Conservation (phyloP, 2,888 invertebrate genomes). For the Andrena trimmerana region DNA sequence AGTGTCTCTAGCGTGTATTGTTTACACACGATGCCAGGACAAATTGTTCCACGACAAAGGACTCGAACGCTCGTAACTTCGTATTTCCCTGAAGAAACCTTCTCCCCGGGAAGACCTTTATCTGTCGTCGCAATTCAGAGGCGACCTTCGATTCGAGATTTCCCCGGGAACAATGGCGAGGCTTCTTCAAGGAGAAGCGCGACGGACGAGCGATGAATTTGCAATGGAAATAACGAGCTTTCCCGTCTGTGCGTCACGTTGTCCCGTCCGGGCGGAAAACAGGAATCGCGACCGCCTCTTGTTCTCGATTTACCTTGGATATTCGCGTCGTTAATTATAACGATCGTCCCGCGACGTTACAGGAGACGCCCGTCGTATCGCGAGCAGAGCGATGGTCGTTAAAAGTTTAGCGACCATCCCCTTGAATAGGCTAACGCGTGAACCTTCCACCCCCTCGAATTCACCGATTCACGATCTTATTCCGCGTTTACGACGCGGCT, state of each 20-base stretch:
- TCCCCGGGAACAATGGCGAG: constrained; percentile 12
- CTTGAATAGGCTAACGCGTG: neutral
- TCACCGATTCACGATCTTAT: constrained; percentile 9
- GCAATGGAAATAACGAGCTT: constrained; percentile 31
- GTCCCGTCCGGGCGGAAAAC: constrained; percentile 22
- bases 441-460: neutral
- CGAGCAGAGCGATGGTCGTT: constrained; percentile 17
- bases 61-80: neutral
- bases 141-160: constrained; percentile 30
- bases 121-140: constrained; percentile 13
- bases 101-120: neutral
- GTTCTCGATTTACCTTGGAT: constrained; percentile 11
- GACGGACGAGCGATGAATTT: neutral
- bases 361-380: neutral
- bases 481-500: constrained; percentile 11
- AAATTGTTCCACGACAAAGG: constrained; percentile 25
- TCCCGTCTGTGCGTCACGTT: constrained; percentile 25
- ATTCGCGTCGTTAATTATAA: constrained; percentile 56
- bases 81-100: constrained; percentile 10
- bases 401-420: constrained; percentile 18
- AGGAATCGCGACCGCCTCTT: constrained; percentile 21
- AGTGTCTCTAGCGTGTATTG: neutral
- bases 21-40: constrained; percentile 3
- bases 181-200: constrained; percentile 10
- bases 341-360: constrained; percentile 52